Percentiles rank a stretch among this genome's conserved stretches.
phyloP scores from a whole-genome alignment of 2,888 invertebrate species.

The Oscheius sp. region DNA sequence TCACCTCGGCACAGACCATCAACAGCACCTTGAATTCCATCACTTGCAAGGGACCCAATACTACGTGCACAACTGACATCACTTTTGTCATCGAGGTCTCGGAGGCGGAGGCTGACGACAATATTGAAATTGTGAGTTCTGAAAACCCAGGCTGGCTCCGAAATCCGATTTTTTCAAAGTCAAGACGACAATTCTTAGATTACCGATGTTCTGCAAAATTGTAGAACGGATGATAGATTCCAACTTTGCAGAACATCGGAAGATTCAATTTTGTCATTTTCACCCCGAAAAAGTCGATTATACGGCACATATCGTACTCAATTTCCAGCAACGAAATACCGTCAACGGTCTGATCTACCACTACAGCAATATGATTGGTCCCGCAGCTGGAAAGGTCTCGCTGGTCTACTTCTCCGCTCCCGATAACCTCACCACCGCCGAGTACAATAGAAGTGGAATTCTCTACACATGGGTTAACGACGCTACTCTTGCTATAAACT shows the following conservation, averaged over 20 bases:
- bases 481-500: not conserved
- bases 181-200: too few species aligned
- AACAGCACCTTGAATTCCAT: constrained; percentile 12
- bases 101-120: constrained; percentile 3
- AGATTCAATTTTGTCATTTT: too few species aligned
- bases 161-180: too few species aligned
- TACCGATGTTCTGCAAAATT: too few species aligned
- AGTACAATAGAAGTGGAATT: constrained; percentile 25
- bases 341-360: constrained; percentile 17
- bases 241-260: too few species aligned
- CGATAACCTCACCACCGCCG: not conserved
- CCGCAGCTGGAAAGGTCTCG: constrained; percentile 32
- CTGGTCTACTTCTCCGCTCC: constrained; percentile 31
- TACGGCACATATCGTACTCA: too few species aligned
- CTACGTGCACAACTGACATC: constrained; percentile 13
- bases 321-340: constrained; percentile 4
- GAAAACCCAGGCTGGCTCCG: too few species aligned
- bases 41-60: constrained; percentile 20
- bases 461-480: constrained; percentile 13
- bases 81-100: constrained; percentile 33
- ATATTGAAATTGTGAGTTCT: constrained; percentile 15
- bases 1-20: not conserved
- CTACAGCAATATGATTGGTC: constrained; percentile 5
- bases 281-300: too few species aligned
- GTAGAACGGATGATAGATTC: too few species aligned